Evolutionary conservation across 2,113 vertebrate genomes (phyloP).

Genomic region (Pterocles orientalis): DNA sequence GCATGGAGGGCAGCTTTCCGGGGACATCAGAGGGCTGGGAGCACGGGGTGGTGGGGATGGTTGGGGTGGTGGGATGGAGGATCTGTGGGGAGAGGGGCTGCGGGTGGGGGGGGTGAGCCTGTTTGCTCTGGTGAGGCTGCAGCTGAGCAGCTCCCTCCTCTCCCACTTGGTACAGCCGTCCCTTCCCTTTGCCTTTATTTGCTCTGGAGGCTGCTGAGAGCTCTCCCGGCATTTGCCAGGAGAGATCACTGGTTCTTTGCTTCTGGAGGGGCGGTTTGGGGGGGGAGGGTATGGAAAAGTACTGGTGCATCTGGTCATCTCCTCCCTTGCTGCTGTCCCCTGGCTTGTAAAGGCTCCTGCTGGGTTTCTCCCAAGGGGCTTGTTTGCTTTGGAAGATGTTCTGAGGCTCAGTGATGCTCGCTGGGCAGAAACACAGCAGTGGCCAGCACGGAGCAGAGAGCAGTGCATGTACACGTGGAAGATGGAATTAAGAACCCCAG

Average conservation of each 20-base stretch:
- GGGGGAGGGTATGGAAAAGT: constrained; percentile 73
- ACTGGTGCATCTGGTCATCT: constrained; percentile 40
- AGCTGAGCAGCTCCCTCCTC: not conserved
- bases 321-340: not conserved
- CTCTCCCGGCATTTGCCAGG: constrained; percentile 16
- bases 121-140: not conserved
- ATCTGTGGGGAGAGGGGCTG: too few relatives aligned
- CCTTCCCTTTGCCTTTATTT: constrained; percentile 64
- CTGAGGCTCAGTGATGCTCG: not conserved
- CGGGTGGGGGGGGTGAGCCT: not conserved
- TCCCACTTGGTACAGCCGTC: constrained; percentile 1
- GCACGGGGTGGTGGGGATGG: accelerated
- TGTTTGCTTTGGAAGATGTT: constrained; percentile 57
- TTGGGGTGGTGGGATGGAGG: not conserved
- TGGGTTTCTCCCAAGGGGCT: constrained; percentile 16
- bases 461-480: not conserved
- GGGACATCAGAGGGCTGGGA: not conserved
- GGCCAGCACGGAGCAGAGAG: not conserved
- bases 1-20: not conserved
- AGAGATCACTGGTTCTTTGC: constrained; percentile 53
- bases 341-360: constrained; percentile 5
- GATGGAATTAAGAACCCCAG: not conserved
- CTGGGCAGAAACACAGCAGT: not conserved
- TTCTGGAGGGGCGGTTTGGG: not conserved
- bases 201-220: constrained; percentile 59